These are phyloP conservation scores for Eptatretus burgeri DNA, from an alignment of 2,113 vertebrate genomes.

Conservation along the genomic window DNA sequence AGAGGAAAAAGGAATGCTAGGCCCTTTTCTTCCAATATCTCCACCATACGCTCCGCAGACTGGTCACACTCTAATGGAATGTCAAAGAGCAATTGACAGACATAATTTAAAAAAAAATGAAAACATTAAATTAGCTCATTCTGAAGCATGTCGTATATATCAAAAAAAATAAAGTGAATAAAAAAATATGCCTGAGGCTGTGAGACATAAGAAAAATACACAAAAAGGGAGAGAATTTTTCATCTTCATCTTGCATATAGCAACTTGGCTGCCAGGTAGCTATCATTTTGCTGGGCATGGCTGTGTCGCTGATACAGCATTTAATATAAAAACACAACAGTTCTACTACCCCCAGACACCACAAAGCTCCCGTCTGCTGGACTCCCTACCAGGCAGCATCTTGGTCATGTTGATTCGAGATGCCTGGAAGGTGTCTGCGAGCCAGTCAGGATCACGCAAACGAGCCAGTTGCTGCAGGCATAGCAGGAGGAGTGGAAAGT, in stretches of 20 bases:
- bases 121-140: background rate
- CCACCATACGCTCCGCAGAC: conserved; percentile 97
- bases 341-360: too few relatives aligned
- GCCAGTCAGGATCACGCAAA: conserved; percentile 73
- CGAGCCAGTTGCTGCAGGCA: conserved; percentile 88
- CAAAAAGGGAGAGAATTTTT: too few relatives aligned
- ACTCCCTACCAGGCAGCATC: conserved; percentile 67
- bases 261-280: too few relatives aligned
- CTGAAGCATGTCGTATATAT: background rate
- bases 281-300: background rate
- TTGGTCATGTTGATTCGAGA: conserved; percentile 99
- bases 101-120: conserved; percentile 4
- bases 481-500: conserved; percentile 91
- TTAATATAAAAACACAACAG: too few relatives aligned
- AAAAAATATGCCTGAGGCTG: too few relatives aligned
- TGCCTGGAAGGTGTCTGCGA: conserved; percentile 79
- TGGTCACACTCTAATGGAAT: conserved; percentile 56
- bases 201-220: too few relatives aligned
- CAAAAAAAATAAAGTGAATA: too few relatives aligned
- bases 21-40: conserved; percentile 86
- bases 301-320: too few relatives aligned
- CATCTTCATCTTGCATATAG: too few relatives aligned
- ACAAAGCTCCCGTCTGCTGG: too few relatives aligned
- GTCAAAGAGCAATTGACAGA: too few relatives aligned
- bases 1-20: conserved; percentile 91